Percentiles rank a stretch among this genome's conserved stretches.
Evolutionary conservation across 2,113 vertebrate species (phyloP).

Genomic region (Smithornis capensis): DNA sequence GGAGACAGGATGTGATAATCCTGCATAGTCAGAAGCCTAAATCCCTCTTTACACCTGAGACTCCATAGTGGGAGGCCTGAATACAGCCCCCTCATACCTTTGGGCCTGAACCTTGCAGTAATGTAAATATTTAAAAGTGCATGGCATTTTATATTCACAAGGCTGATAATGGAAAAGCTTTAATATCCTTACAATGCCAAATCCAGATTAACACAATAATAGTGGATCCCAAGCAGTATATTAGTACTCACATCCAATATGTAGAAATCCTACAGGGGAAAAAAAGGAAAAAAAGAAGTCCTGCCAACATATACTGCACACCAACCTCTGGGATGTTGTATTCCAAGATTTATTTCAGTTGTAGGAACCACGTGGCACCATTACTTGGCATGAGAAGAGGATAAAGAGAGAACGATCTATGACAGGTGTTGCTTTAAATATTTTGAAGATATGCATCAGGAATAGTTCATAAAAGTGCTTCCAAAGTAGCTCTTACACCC

Average conservation of each 20-base stretch:
- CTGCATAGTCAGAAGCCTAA: neutral
- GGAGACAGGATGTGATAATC: slow-evolving; percentile 21
- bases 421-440: slow-evolving; percentile 54
- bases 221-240: slow-evolving; percentile 32
- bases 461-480: slow-evolving; percentile 60
- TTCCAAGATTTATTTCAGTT: slow-evolving; percentile 28
- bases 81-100: slow-evolving; percentile 10
- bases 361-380: neutral
- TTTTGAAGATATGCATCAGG: slow-evolving; percentile 38
- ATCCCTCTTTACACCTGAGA: neutral
- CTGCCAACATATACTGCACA: slow-evolving; percentile 11
- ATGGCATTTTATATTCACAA: slow-evolving; percentile 19
- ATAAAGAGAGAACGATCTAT: neutral
- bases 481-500: slow-evolving; percentile 33
- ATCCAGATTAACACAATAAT: slow-evolving; percentile 47
- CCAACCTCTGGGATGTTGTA: neutral
- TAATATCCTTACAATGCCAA: slow-evolving; percentile 37
- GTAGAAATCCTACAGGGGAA: neutral
- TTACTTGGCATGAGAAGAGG: slow-evolving; percentile 17
- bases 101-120: neutral
- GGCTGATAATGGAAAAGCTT: slow-evolving; percentile 37
- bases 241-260: neutral
- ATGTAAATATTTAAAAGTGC: slow-evolving; percentile 51
- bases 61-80: neutral
- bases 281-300: neutral